Percentiles rank a stretch among this genome's conserved stretches.
Evolutionary conservation across 1,140 invertebrate genomes (phyloP).

Genomic region (Arion vulgaris): DNA sequence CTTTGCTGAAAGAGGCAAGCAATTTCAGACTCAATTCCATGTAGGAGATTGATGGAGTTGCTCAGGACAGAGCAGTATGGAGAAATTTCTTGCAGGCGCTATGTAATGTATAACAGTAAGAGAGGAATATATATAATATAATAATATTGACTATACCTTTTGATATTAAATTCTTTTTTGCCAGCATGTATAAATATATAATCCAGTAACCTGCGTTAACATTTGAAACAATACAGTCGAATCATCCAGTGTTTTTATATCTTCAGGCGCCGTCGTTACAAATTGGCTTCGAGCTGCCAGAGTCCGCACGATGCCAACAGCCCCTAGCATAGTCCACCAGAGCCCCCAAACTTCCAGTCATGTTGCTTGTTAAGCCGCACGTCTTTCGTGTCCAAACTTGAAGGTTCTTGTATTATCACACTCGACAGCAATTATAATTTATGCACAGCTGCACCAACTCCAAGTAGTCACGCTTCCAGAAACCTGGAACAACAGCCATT

Average conservation of each 20-base stretch:
- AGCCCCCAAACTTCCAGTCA: conserved; percentile 11
- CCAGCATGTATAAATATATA: too few species aligned
- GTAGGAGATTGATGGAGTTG: too few species aligned
- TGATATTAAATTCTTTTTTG: not conserved
- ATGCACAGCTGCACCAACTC: not conserved
- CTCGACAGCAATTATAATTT: conserved; percentile 6
- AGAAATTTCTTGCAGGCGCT: too few species aligned
- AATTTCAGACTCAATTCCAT: too few species aligned
- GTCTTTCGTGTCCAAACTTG: conserved; percentile 27
- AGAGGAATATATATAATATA: too few species aligned
- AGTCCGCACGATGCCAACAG: conserved; percentile 65
- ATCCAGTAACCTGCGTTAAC: too few species aligned
- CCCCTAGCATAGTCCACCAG: conserved; percentile 53
- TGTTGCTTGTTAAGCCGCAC: conserved; percentile 38
- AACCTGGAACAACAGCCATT: conserved; percentile 18
- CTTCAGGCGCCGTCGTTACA: conserved; percentile 68
- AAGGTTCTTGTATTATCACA: not conserved
- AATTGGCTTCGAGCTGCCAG: conserved; percentile 64
- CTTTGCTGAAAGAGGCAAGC: too few species aligned
- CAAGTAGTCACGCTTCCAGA: not conserved
- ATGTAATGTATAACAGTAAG: too few species aligned
- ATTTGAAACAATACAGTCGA: too few species aligned
- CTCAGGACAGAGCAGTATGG: too few species aligned
- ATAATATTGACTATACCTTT: too few species aligned
- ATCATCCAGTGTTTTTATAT: conserved; percentile 47